Percentiles rank a stretch among this genome's conserved stretches.
Evolutionary conservation across 2,797 vertebrate genomes (phyloP).

Genomic region (Microchirus variegatus): DNA sequence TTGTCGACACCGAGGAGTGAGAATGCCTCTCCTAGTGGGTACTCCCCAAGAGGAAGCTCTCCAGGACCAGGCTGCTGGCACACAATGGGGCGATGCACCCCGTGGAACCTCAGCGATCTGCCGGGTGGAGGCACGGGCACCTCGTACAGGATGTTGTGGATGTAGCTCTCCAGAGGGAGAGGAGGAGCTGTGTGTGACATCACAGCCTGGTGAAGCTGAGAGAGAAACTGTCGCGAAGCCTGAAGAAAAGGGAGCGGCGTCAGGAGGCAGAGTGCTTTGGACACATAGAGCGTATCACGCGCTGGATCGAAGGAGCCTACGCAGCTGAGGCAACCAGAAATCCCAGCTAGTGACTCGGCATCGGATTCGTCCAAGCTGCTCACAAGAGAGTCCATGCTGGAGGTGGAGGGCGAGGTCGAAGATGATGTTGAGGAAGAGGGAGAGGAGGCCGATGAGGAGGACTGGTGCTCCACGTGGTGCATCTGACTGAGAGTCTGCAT

Average conservation of each 20-base stretch:
- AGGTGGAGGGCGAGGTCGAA: constrained; percentile 89
- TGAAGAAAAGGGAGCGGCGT: constrained; percentile 96
- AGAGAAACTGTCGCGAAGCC: constrained; percentile 91
- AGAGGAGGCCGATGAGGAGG: constrained; percentile 80
- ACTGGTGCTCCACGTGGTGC: constrained; percentile 93
- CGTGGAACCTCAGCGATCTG: constrained; percentile 93
- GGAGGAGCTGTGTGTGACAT: constrained; percentile 89
- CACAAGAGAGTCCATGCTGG: constrained; percentile 95
- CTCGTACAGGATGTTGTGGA: constrained; percentile 96
- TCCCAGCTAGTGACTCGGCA: constrained; percentile 70
- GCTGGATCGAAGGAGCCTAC: constrained; percentile 83
- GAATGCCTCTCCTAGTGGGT: constrained; percentile 90
- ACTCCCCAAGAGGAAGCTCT: constrained; percentile 93
- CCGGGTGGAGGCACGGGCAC: constrained; percentile 94
- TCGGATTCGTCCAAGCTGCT: constrained; percentile 92
- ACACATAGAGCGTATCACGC: constrained; percentile 92
- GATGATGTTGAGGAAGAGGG: constrained; percentile 84
- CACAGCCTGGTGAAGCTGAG: constrained; percentile 92
- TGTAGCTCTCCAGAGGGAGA: constrained; percentile 95
- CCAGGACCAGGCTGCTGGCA: constrained; percentile 92
- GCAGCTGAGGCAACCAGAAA: constrained; percentile 77
- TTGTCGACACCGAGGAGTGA: constrained; percentile 93
- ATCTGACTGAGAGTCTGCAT: constrained; percentile 98
- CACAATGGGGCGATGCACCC: constrained; percentile 92
- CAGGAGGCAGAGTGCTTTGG: constrained; percentile 95